These are phyloP conservation scores for Meda fulgida DNA, from an alignment of 2,797 vertebrate genomes.

Conservation along the genomic window DNA sequence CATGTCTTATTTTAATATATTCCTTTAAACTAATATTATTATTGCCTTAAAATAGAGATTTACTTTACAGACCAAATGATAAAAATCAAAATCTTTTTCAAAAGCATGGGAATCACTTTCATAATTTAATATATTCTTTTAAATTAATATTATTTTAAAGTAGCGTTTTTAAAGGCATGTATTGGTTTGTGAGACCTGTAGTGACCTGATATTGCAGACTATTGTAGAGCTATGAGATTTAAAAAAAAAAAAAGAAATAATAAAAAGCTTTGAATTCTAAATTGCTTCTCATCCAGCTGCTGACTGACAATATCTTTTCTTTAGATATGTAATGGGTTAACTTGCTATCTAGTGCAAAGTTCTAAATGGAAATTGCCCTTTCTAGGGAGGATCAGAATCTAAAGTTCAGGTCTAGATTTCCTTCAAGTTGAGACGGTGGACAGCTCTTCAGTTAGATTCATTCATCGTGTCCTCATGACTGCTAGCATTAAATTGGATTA, in stretches of 20 bases:
- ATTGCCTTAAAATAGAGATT: not conserved
- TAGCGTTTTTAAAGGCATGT: not conserved
- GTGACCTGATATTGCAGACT: not conserved
- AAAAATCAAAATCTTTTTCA: not conserved
- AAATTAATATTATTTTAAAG: not conserved
- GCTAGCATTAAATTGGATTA: conserved; percentile 52
- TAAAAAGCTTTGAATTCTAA: not conserved
- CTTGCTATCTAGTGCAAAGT: not conserved
- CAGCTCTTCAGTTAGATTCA: not conserved
- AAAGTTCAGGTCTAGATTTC: not conserved
- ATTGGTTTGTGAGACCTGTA: not conserved
- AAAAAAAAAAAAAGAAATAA: not conserved
- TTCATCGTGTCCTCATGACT: conserved; percentile 46
- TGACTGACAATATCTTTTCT: not conserved
- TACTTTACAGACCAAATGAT: not conserved
- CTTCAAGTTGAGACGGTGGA: not conserved
- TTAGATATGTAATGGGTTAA: not conserved
- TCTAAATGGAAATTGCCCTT: not conserved
- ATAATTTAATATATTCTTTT: not conserved
- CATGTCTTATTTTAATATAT: not conserved
- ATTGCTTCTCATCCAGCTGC: not conserved
- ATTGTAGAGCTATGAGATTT: not conserved
- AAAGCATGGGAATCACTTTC: not conserved
- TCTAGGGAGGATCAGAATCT: conserved; percentile 8
- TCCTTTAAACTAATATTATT: not conserved